phyloP scores from a whole-genome alignment of 2,888 invertebrate species.

The Micoletzkya japonica region DNA sequence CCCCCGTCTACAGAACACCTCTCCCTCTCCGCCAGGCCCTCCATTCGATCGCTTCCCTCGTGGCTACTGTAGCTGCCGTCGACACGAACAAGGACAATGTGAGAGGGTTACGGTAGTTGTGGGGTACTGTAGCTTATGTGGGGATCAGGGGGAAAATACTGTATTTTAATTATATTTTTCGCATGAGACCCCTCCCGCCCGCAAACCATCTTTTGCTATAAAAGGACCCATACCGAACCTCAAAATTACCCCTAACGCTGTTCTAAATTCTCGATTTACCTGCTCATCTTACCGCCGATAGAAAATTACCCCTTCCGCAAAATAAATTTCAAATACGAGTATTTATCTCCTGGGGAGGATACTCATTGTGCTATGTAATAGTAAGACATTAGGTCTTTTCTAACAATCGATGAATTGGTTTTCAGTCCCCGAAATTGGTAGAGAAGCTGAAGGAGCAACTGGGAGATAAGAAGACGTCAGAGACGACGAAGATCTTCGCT shows the following conservation, averaged over 20 bases:
- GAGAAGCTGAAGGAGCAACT: slow-evolving; percentile 43
- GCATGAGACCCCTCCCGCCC: too few species aligned
- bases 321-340: too few species aligned
- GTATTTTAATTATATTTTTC: too few species aligned
- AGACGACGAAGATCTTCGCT: slow-evolving; percentile 74
- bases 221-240: too few species aligned
- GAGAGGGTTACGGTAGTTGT: background rate
- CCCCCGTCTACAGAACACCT: slow-evolving; percentile 71
- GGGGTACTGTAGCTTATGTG: background rate
- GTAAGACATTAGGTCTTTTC: background rate
- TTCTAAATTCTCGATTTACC: too few species aligned
- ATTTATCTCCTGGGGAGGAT: too few species aligned
- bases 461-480: slow-evolving; percentile 23
- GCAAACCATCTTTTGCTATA: too few species aligned
- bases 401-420: background rate
- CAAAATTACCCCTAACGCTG: too few species aligned
- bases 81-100: slow-evolving; percentile 65
- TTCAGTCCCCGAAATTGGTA: slow-evolving; percentile 36
- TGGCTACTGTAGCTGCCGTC: slow-evolving; percentile 78
- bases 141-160: too few species aligned
- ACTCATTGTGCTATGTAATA: background rate
- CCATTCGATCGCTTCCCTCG: slow-evolving; percentile 93
- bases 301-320: too few species aligned
- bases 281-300: too few species aligned
- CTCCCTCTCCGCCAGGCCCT: slow-evolving; percentile 73